A percentile compares a stretch with the other conserved stretches of the same genome.
Conservation (phyloP, 2,113 vertebrate genomes). For the Phyllopteryx taeniolatus region DNA sequence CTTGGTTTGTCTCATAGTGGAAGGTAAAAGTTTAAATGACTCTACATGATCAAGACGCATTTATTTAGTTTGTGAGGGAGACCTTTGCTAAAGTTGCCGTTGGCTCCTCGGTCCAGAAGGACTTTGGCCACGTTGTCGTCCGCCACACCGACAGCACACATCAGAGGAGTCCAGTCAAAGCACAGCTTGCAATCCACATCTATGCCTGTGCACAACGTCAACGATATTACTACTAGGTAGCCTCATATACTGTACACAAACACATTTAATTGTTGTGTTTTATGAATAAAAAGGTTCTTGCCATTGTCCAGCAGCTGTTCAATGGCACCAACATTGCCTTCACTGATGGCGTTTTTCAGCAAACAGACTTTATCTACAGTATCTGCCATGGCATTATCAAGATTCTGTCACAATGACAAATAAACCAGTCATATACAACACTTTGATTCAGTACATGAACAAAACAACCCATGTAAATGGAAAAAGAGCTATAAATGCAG, state of each 20-base stretch:
- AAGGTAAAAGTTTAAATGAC: neutral
- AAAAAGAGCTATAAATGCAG: no score
- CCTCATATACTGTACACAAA: neutral
- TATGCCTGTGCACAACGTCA: slow-evolving; percentile 72
- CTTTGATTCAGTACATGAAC: neutral
- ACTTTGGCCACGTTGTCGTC: slow-evolving; percentile 78
- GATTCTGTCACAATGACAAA: slow-evolving; percentile 6
- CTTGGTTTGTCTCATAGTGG: neutral
- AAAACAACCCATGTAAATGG: no score
- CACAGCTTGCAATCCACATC: slow-evolving; percentile 79
- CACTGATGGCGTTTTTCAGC: slow-evolving; percentile 81
- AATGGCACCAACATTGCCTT: slow-evolving; percentile 73
- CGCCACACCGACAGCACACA: slow-evolving; percentile 83
- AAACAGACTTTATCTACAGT: slow-evolving; percentile 33
- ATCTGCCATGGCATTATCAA: neutral
- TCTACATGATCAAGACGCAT: neutral
- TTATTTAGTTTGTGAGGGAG: neutral
- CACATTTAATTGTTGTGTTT: neutral
- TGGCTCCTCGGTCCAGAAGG: slow-evolving; percentile 87
- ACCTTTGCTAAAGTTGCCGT: slow-evolving; percentile 88
- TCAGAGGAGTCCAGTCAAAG: slow-evolving; percentile 89
- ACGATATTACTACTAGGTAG: no score
- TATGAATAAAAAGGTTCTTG: slow-evolving; percentile 21
- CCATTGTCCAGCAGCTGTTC: slow-evolving; percentile 79
- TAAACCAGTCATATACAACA: neutral